These are phyloP conservation scores for Camponotus vicinus DNA, from an alignment of 1,140 invertebrate species.

Conservation along the genomic window DNA sequence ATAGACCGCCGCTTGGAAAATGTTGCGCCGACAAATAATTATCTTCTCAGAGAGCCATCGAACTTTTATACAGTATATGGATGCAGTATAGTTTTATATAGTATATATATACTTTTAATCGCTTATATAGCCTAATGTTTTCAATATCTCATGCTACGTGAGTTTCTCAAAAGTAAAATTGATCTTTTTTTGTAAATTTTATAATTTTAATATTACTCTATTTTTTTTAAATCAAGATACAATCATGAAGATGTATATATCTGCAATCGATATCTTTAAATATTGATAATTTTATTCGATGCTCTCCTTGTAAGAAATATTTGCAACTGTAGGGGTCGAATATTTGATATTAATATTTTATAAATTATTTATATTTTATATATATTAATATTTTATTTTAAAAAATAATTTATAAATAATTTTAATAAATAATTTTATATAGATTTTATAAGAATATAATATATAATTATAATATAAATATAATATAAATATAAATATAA, in stretches of 20 bases:
- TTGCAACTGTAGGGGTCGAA: neutral
- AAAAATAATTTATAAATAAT: neutral
- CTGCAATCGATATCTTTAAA: neutral
- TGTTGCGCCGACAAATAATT: neutral
- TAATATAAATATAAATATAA: too few relatives aligned
- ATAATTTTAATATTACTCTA: too few relatives aligned
- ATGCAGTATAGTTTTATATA: neutral
- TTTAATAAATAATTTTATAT: too few relatives aligned
- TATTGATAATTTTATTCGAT: neutral
- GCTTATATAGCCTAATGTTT: too few relatives aligned
- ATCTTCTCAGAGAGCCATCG: neutral
- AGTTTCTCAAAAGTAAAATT: too few relatives aligned
- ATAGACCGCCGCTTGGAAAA: neutral
- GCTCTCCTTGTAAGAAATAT: neutral
- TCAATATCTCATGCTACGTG: too few relatives aligned
- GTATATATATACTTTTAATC: neutral
- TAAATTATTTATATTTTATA: too few relatives aligned
- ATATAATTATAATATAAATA: too few relatives aligned
- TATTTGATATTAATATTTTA: neutral
- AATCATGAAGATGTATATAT: neutral
- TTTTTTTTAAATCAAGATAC: neutral
- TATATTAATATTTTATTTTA: conserved; percentile 25
- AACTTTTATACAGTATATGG: neutral
- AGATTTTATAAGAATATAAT: too few relatives aligned
- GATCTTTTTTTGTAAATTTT: too few relatives aligned